Evolutionary conservation across 2,113 vertebrate genomes (phyloP).

Genomic region (Phrynocephalus versicolor): DNA sequence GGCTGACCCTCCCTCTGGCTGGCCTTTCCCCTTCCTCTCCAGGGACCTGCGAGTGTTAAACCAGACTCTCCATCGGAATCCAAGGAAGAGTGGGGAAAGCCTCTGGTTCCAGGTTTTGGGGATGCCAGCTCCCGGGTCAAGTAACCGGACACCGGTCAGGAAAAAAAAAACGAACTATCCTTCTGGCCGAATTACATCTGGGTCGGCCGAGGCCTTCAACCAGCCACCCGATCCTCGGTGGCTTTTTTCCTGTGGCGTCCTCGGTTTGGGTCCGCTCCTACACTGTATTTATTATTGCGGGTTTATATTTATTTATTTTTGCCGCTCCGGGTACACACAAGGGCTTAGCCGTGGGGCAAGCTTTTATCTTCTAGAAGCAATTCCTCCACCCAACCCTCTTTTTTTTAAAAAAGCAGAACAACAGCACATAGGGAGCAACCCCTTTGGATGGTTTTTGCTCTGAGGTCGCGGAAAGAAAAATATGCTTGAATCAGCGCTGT

Average conservation of each 20-base stretch:
- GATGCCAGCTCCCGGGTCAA: not conserved
- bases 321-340: not conserved
- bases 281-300: constrained; percentile 16
- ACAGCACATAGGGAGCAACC: not conserved
- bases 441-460: not conserved
- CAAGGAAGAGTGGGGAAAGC: not conserved
- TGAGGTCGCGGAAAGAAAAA: not conserved
- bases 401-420: no score
- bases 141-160: not conserved
- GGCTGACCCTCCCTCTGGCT: accelerated
- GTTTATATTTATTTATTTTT: constrained; percentile 21
- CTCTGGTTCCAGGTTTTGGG: not conserved
- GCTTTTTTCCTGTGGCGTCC: not conserved
- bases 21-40: not conserved
- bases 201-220: not conserved
- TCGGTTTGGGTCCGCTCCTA: not conserved
- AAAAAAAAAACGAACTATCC: not conserved
- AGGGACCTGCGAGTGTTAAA: not conserved
- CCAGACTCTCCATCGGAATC: not conserved
- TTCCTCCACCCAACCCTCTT: no score
- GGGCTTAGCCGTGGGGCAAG: not conserved
- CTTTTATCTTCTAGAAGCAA: not conserved
- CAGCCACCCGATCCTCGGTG: not conserved
- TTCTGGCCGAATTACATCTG: no score
- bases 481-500: not conserved